Percentiles rank a stretch among this genome's conserved stretches.
These are phyloP conservation scores for Cheumatopsyche charites DNA, from an alignment of 1,140 invertebrate species.

Conservation along the genomic window DNA sequence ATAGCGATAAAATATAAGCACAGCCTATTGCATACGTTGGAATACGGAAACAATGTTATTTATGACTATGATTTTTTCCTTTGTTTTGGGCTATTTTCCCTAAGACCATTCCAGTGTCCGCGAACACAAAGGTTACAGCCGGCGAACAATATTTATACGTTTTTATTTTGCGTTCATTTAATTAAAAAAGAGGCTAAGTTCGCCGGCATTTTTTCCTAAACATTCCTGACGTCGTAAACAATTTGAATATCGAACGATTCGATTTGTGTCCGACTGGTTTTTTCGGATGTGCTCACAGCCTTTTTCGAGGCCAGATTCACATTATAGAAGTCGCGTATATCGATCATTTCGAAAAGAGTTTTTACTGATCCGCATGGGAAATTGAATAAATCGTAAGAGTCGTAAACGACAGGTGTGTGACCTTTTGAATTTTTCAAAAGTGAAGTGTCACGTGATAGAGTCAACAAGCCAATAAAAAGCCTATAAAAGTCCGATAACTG, in stretches of 20 bases:
- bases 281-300: too few species aligned
- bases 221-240: background rate
- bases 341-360: too few species aligned
- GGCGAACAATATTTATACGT: slow-evolving; percentile 20
- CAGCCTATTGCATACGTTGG: slow-evolving; percentile 39
- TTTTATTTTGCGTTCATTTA: slow-evolving; percentile 5
- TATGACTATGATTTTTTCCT: slow-evolving; percentile 41
- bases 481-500: slow-evolving; percentile 42
- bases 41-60: slow-evolving; percentile 44
- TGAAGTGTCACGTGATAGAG: slow-evolving; percentile 10
- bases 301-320: too few species aligned
- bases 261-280: too few species aligned
- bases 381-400: slow-evolving; percentile 24
- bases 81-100: slow-evolving; percentile 42
- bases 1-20: slow-evolving; percentile 43
- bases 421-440: slow-evolving; percentile 30
- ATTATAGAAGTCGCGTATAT: too few species aligned
- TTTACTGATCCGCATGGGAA: background rate
- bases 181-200: slow-evolving; percentile 1
- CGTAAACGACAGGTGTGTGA: slow-evolving; percentile 41
- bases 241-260: too few species aligned
- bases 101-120: slow-evolving; percentile 27
- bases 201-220: background rate
- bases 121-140: slow-evolving; percentile 22
- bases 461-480: slow-evolving; percentile 34